Evolutionary conservation across 2,113 vertebrate genomes (phyloP), one percentile per base, ranked within the genome.

Genomic region (Bothrops jararaca): DNA sequence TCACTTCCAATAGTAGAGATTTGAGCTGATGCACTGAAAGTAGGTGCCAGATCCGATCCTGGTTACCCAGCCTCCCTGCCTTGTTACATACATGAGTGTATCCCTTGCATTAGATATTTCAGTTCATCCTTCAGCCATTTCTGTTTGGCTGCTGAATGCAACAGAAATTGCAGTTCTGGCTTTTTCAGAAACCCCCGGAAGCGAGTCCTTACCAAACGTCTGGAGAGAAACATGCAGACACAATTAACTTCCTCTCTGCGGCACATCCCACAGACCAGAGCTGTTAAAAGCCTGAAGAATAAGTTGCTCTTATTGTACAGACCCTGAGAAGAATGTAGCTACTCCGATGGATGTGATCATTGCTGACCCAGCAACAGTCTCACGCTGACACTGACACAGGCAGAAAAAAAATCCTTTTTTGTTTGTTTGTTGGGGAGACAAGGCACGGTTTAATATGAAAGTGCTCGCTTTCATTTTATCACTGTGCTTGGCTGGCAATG

Each of bases 221-320:
- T 85, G 22, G 0, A 0, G 56, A 91, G 74, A 91, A 89, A 24
- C 10, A 88, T 34, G 69, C 8, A 0, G 13, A 42, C 89, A 69
- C 88, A 57, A 0, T 2, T 89, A 89, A 64, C 86, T 93, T 91
- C 80, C 86, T 93, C 53, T 89, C 74, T 64, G 15, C 18, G 26
- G 88, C 13, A 7, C 69, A 85, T 34, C 92, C 92, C 56, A 54
- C 88, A 93, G 85, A 90, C 53, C 86, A 64, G 92, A 48, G 23
- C 53, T 58, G 57, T 92, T 92, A 89, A 89, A 91, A 92, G 53
- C 88, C 50, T 12, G 42, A 92, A 34, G 85, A n/a, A 53, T 64
- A 48, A 48, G 58, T 93, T 90, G 74, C 64, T 86, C 54, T 80
- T 22, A 48, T 48, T 86, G 52, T 86, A 20, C 22, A 64, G 60